Evolutionary conservation across 1,140 invertebrate genomes (phyloP).

Genomic region (Drosophila subpulchrella): DNA sequence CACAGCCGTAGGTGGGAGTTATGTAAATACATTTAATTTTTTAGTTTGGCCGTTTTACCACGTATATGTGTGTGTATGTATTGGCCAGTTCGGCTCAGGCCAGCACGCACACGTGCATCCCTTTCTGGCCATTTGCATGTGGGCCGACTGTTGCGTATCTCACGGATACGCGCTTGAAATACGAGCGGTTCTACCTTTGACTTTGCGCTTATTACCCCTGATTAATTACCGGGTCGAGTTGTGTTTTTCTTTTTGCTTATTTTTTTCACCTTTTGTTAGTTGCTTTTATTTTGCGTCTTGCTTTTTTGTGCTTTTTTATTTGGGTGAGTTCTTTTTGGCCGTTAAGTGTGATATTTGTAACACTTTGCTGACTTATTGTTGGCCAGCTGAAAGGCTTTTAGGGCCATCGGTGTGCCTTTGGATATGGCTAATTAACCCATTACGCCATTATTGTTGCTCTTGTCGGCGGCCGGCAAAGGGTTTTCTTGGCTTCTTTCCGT

Average conservation of each 20-base stretch:
- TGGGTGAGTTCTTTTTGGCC: conserved; percentile 38
- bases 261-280: conserved; percentile 18
- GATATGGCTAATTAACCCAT: conserved; percentile 80
- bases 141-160: conserved; percentile 70
- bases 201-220: conserved; percentile 47
- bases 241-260: conserved; percentile 24
- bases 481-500: conserved; percentile 49
- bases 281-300: conserved; percentile 23
- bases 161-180: conserved; percentile 64
- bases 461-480: conserved; percentile 44
- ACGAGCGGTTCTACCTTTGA: conserved; percentile 50
- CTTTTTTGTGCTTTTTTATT: conserved; percentile 2
- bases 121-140: conserved; percentile 25
- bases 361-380: conserved; percentile 77
- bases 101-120: conserved; percentile 54
- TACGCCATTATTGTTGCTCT: conserved; percentile 72
- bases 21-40: conserved; percentile 74
- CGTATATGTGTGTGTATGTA: neutral
- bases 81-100: conserved; percentile 6
- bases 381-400: conserved; percentile 49
- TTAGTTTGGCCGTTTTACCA: conserved; percentile 44
- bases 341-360: conserved; percentile 82
- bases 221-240: conserved; percentile 64
- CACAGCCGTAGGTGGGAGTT: conserved; percentile 23
- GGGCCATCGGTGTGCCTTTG: conserved; percentile 47